A percentile compares a stretch with the other conserved stretches of the same genome.
Conservation (phyloP, 2,113 vertebrate genomes). For the Suricata suricatta region DNA sequence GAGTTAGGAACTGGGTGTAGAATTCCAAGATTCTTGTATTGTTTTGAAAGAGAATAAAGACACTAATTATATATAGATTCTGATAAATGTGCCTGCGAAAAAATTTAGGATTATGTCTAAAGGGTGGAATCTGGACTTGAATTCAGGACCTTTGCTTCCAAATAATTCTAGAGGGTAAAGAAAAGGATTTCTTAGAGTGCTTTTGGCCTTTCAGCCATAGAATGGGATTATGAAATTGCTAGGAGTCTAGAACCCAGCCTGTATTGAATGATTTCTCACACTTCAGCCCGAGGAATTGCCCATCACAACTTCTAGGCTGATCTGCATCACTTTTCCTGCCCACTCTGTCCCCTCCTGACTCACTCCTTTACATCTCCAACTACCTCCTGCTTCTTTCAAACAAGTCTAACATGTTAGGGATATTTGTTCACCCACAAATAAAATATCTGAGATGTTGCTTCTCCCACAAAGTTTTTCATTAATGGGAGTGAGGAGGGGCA, state of each 20-base stretch:
- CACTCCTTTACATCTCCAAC: not conserved
- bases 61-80: not conserved
- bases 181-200: not conserved
- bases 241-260: not conserved
- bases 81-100: not conserved
- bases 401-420: not conserved
- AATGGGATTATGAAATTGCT: not conserved
- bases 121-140: not conserved
- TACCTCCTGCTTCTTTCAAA: not conserved
- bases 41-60: not conserved
- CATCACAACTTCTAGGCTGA: too few relatives aligned
- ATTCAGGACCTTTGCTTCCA: not conserved
- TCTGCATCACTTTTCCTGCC: not conserved
- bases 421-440: not conserved
- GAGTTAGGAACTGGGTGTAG: not conserved
- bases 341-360: not conserved
- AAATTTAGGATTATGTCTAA: not conserved
- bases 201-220: not conserved
- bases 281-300: not conserved
- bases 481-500: too few relatives aligned
- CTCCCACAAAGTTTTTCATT: not conserved
- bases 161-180: not conserved
- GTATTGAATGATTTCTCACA: not conserved
- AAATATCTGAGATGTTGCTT: not conserved
- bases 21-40: not conserved